Conservation (phyloP, 2,888 invertebrate species). For the Cryptops parisi region DNA sequence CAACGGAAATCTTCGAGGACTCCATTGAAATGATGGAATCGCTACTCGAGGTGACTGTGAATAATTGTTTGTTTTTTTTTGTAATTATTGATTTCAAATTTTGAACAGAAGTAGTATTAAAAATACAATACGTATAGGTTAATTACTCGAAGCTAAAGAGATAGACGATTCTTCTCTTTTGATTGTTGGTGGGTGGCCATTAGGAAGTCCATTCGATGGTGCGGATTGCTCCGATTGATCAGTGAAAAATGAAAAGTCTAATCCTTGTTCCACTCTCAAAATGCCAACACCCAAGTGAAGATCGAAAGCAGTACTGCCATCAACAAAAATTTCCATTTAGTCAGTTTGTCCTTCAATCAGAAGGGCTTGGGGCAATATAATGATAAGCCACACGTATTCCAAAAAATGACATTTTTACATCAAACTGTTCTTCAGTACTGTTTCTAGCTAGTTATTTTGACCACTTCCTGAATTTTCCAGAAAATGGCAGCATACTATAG, state of each 20-base stretch:
- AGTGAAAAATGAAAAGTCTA: constrained; percentile 31
- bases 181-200: neutral
- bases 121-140: too few species aligned
- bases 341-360: neutral
- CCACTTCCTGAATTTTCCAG: too few species aligned
- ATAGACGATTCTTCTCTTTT: constrained; percentile 3
- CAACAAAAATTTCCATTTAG: constrained; percentile 1
- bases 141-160: constrained; percentile 2
- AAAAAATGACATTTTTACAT: too few species aligned
- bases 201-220: neutral
- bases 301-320: constrained; percentile 39
- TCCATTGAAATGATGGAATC: too few species aligned
- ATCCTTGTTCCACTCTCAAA: constrained; percentile 35
- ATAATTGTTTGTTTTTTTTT: too few species aligned
- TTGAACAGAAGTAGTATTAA: too few species aligned
- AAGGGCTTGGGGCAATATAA: neutral
- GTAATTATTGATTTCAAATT: neutral
- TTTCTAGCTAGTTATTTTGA: too few species aligned
- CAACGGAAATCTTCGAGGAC: too few species aligned
- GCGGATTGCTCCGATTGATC: neutral
- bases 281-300: constrained; percentile 38
- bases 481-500: neutral
- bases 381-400: too few species aligned
- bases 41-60: too few species aligned
- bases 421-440: too few species aligned